A percentile compares a stretch with the other conserved stretches of the same genome.
phyloP scores from a whole-genome alignment of 2,113 vertebrate species.

The Cyanoramphus novaezelandiae region DNA sequence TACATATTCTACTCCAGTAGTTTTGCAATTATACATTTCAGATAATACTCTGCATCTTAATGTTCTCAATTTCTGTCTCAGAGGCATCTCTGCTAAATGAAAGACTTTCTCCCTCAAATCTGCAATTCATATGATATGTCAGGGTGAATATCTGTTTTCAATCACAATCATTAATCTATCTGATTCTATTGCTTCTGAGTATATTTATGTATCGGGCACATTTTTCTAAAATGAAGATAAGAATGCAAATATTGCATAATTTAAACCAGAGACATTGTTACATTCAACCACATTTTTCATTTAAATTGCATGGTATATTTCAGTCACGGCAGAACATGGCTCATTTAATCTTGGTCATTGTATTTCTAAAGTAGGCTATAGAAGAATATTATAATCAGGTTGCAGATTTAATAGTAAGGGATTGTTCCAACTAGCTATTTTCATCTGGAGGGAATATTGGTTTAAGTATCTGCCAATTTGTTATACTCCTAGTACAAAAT shows the following conservation, averaged over 20 bases:
- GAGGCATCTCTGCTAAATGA: not conserved
- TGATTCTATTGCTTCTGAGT: not conserved
- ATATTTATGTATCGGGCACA: not conserved
- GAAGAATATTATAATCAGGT: constrained; percentile 12
- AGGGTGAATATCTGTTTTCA: not conserved
- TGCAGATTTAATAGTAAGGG: not conserved
- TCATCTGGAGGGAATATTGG: constrained; percentile 3
- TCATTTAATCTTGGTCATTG: constrained; percentile 12
- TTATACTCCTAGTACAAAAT: not conserved
- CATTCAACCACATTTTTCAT: not conserved
- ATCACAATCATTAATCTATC: not conserved
- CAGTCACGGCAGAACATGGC: not conserved
- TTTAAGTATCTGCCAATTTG: not conserved
- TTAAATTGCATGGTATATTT: not conserved
- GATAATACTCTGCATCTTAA: not conserved
- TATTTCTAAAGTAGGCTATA: not conserved
- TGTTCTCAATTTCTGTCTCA: not conserved
- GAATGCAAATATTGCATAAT: constrained; percentile 27
- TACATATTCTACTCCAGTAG: not conserved
- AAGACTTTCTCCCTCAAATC: not conserved
- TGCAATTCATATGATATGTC: not conserved
- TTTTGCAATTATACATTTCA: not conserved
- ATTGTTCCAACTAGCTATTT: constrained; percentile 20
- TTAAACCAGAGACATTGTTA: not conserved
- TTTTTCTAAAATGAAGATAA: not conserved